These are phyloP conservation scores for Gasteruption jaculator DNA, from an alignment of 2,888 invertebrate genomes.

Conservation along the genomic window DNA sequence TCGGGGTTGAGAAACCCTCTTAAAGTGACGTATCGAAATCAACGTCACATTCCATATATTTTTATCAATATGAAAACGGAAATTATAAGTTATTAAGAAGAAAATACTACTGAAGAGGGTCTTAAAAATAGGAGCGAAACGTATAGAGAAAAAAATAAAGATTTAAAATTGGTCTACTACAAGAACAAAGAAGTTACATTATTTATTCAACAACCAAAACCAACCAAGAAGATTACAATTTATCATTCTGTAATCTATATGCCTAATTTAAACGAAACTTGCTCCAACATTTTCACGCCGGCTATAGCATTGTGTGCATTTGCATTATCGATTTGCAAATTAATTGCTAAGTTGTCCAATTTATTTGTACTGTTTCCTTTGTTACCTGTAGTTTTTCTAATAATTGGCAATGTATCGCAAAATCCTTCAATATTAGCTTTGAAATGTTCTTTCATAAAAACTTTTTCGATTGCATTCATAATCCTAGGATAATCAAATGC, in stretches of 20 bases:
- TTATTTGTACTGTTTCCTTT: constrained; percentile 18
- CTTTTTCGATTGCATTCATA: constrained; percentile 6
- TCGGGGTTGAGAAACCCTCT: too few species aligned
- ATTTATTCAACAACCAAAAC: too few species aligned
- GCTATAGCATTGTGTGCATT: constrained; percentile 1
- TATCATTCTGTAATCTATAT: neutral
- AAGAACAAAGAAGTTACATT: too few species aligned
- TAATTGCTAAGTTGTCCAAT: neutral
- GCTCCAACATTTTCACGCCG: constrained; percentile 1
- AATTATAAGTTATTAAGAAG: too few species aligned
- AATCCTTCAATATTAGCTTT: constrained; percentile 9
- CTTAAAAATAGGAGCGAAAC: too few species aligned
- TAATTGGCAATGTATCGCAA: constrained; percentile 6
- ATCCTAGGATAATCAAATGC: constrained; percentile 12
- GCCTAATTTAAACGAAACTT: constrained; percentile 4
- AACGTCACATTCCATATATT: too few species aligned
- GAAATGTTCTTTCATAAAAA: constrained; percentile 1
- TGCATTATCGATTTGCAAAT: neutral
- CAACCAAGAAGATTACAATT: too few species aligned
- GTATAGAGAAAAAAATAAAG: too few species aligned
- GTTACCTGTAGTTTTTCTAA: neutral
- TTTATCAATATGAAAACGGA: too few species aligned
- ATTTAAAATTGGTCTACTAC: too few species aligned
- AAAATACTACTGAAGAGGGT: too few species aligned
- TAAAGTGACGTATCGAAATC: too few species aligned